phyloP scores from a whole-genome alignment of 2,113 vertebrate genomes.

The Lipotes vexillifer region DNA sequence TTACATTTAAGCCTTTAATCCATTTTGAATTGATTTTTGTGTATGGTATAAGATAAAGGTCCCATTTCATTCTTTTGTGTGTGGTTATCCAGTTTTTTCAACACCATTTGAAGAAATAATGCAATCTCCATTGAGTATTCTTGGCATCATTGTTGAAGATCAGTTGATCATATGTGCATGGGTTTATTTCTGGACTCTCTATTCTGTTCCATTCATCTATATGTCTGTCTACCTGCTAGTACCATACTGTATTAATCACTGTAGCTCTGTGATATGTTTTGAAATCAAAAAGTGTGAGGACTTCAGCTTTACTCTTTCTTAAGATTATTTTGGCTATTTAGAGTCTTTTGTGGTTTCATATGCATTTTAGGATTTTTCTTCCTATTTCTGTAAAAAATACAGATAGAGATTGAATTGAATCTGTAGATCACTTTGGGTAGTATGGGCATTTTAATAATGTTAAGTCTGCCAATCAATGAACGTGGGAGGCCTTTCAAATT shows the following conservation, averaged over 20 bases:
- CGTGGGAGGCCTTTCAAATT: background rate
- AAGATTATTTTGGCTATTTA: background rate
- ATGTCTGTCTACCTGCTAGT: background rate
- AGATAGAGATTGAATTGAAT: background rate
- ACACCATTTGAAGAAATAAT: background rate
- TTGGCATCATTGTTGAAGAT: background rate
- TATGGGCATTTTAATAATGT: background rate
- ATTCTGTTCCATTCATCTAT: background rate
- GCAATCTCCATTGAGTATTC: background rate
- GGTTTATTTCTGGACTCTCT: background rate
- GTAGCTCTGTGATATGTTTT: background rate
- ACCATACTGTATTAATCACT: background rate
- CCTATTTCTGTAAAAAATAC: background rate
- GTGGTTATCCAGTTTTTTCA: background rate
- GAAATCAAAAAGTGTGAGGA: background rate
- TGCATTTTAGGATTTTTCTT: background rate
- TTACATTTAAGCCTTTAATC: constrained; percentile 2
- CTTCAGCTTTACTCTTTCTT: background rate
- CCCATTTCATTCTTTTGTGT: background rate
- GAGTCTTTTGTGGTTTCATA: background rate
- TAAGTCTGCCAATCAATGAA: background rate
- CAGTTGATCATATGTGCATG: background rate
- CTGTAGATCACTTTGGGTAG: background rate
- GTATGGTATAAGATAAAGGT: background rate
- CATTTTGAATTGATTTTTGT: background rate